These are phyloP conservation scores for Alosa alosa DNA, from an alignment of 2,113 vertebrate genomes.

Conservation along the genomic window DNA sequence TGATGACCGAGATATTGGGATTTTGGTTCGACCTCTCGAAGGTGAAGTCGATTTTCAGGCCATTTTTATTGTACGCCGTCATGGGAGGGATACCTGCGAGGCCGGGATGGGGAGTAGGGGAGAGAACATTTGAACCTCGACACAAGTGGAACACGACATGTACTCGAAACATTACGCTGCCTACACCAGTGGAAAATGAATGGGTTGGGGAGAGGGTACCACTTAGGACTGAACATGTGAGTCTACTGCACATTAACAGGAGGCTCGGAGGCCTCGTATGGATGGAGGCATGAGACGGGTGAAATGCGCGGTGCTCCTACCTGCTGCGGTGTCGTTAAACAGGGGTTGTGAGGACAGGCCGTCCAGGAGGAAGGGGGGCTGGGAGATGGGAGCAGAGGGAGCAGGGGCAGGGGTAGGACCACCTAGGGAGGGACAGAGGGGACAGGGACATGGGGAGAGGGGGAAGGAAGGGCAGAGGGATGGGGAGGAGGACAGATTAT, in stretches of 20 bases:
- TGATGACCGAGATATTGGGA: slow-evolving; percentile 94
- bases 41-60: slow-evolving; percentile 97
- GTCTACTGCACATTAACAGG: background rate
- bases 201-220: background rate
- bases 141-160: background rate
- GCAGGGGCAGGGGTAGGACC: slow-evolving; percentile 74
- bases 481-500: background rate
- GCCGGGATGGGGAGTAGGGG: slow-evolving; percentile 29
- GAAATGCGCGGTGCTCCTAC: slow-evolving; percentile 60
- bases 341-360: slow-evolving; percentile 87
- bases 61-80: slow-evolving; percentile 96
- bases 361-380: slow-evolving; percentile 88
- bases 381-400: slow-evolving; percentile 75
- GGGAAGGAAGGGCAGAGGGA: background rate
- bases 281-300: background rate
- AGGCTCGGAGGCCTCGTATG: background rate
- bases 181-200: background rate
- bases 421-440: slow-evolving; percentile 59
- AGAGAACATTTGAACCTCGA: background rate
- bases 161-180: background rate
- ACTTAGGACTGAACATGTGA: background rate
- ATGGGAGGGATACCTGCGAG: slow-evolving; percentile 89
- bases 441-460: background rate
- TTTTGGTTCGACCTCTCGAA: slow-evolving; percentile 97
- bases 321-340: slow-evolving; percentile 90